Evolutionary conservation across 2,113 vertebrate genomes (phyloP).

Genomic region (Scartelaos histophorus): DNA sequence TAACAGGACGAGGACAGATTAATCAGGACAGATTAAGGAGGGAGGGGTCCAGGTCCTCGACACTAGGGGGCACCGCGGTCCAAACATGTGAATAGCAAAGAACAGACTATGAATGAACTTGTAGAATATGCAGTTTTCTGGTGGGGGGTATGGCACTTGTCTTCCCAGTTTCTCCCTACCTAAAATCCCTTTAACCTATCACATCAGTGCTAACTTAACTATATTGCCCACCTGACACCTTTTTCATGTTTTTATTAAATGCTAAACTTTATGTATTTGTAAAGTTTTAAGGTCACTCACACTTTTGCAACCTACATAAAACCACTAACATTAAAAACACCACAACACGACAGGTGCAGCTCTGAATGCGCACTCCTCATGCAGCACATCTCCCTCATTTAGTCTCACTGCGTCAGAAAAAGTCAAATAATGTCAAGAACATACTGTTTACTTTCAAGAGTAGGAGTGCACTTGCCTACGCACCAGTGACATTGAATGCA

Average conservation of each 20-base stretch:
- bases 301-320: not conserved
- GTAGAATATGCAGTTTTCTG: too few relatives aligned
- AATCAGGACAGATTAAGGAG: too few relatives aligned
- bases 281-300: not conserved
- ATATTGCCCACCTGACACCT: not conserved
- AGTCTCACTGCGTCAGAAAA: not conserved
- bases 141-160: too few relatives aligned
- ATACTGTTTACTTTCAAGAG: constrained; percentile 7
- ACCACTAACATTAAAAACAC: not conserved
- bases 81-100: too few relatives aligned
- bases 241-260: too few relatives aligned
- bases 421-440: constrained; percentile 3
- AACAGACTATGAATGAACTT: too few relatives aligned
- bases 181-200: too few relatives aligned
- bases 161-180: too few relatives aligned
- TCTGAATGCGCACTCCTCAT: not conserved
- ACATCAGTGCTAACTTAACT: not conserved
- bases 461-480: constrained; percentile 2
- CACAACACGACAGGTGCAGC: not conserved
- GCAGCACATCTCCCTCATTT: not conserved
- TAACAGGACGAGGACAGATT: too few relatives aligned
- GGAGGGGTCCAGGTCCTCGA: too few relatives aligned
- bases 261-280: not conserved
- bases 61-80: too few relatives aligned
- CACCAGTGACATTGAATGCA: constrained; percentile 5